These are phyloP conservation scores for Cynocephalus volans DNA, from an alignment of 2,113 vertebrate genomes.

Conservation along the genomic window DNA sequence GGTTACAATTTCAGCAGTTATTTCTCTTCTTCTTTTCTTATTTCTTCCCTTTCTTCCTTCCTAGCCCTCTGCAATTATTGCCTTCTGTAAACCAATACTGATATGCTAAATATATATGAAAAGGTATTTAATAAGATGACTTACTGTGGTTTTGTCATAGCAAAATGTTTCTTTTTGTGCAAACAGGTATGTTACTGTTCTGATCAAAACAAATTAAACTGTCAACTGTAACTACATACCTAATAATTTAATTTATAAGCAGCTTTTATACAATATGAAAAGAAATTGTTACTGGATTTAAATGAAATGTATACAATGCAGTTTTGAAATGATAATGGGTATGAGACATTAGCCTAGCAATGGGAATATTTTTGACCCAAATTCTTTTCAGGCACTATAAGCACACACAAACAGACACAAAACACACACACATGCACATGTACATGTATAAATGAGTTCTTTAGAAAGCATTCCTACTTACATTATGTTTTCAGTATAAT, in stretches of 20 bases:
- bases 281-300: slow-evolving; percentile 56
- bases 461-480: neutral
- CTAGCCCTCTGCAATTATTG: neutral
- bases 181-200: slow-evolving; percentile 76
- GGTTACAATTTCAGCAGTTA: neutral
- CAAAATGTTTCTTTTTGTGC: slow-evolving; percentile 73
- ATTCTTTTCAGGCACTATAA: neutral
- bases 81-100: slow-evolving; percentile 1
- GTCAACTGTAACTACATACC: slow-evolving; percentile 52
- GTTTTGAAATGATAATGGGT: neutral
- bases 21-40: neutral
- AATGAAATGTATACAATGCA: neutral
- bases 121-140: slow-evolving; percentile 70
- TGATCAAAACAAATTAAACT: slow-evolving; percentile 85
- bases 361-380: neutral
- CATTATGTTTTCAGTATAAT: neutral
- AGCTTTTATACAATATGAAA: slow-evolving; percentile 66
- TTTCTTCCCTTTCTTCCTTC: fast-evolving
- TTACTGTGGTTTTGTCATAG: slow-evolving; percentile 78
- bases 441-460: neutral
- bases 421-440: neutral
- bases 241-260: slow-evolving; percentile 80
- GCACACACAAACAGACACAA: neutral
- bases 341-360: neutral
- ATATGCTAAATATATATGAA: neutral